phyloP scores from a whole-genome alignment of 1,140 invertebrate species.

The Spodoptera frugiperda region DNA sequence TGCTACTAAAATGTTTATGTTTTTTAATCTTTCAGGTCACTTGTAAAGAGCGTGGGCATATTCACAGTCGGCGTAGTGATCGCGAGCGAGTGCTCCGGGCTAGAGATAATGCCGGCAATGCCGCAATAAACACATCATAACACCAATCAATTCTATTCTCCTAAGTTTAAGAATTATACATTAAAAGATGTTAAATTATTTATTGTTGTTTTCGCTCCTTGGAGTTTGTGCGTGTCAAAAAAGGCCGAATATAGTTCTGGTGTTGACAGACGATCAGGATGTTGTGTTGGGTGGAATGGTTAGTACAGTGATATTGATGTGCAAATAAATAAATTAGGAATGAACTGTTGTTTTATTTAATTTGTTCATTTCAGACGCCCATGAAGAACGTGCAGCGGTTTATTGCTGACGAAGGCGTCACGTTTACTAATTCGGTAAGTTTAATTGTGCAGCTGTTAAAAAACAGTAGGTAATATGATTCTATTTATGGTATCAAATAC shows the following conservation, averaged over 20 bases:
- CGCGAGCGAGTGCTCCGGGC: slow-evolving; percentile 89
- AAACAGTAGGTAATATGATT: not conserved
- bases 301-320: slow-evolving; percentile 77
- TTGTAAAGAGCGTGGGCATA: slow-evolving; percentile 90
- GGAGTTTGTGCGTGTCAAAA: slow-evolving; percentile 56
- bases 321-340: slow-evolving; percentile 73
- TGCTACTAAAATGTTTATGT: not conserved
- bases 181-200: slow-evolving; percentile 73
- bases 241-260: slow-evolving; percentile 91
- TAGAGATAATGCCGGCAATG: slow-evolving; percentile 88
- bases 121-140: slow-evolving; percentile 69
- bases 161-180: slow-evolving; percentile 47
- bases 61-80: slow-evolving; percentile 89
- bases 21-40: slow-evolving; percentile 87
- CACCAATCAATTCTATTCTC: not conserved
- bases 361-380: slow-evolving; percentile 87
- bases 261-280: slow-evolving; percentile 96
- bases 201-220: slow-evolving; percentile 65
- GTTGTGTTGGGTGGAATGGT: slow-evolving; percentile 91
- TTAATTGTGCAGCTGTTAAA: not conserved
- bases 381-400: slow-evolving; percentile 88
- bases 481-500: no score
- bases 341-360: slow-evolving; percentile 72
- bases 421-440: slow-evolving; percentile 91
- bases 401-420: slow-evolving; percentile 88